A percentile compares a stretch with the other conserved stretches of the same genome.
These are phyloP conservation scores for Kuschelorhynchus macadamiae DNA, from an alignment of 2,888 invertebrate genomes.

Conservation along the genomic window DNA sequence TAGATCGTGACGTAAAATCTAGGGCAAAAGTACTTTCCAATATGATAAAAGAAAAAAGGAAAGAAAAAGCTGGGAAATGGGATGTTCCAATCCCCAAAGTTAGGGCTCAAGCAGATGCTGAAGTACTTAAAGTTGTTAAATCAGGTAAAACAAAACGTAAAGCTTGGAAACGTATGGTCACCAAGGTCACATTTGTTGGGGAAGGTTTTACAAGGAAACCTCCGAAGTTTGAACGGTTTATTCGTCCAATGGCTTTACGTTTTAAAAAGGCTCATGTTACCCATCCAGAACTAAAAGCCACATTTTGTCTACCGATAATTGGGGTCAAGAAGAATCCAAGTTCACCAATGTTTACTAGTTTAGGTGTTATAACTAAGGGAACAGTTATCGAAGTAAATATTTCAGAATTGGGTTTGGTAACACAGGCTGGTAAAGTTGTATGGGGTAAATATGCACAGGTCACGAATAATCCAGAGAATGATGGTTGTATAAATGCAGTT, in stretches of 20 bases:
- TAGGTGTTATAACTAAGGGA: constrained; percentile 99
- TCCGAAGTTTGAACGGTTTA: constrained; percentile 98
- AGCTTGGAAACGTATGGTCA: constrained; percentile 99
- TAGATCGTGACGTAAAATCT: constrained; percentile 96
- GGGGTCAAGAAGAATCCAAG: constrained; percentile 99
- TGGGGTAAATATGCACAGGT: constrained; percentile 99
- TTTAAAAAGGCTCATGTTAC: constrained; percentile 99
- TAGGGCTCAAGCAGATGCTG: constrained; percentile 94
- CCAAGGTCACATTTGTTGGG: constrained; percentile 97
- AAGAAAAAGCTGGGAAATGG: constrained; percentile 99
- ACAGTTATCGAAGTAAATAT: constrained; percentile 98
- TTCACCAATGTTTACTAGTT: constrained; percentile 95
- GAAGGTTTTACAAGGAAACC: constrained; percentile 99
- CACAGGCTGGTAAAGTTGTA: constrained; percentile 98
- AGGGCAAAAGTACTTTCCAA: constrained; percentile 97
- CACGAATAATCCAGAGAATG: constrained; percentile 99
- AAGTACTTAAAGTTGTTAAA: constrained; percentile 94
- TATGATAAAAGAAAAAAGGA: constrained; percentile 99
- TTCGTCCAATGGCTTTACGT: constrained; percentile 95
- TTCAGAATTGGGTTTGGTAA: constrained; percentile 97
- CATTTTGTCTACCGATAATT: constrained; percentile 96
- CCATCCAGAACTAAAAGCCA: constrained; percentile 98
- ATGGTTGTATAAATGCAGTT: constrained; percentile 99
- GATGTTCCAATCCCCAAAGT: constrained; percentile 99
- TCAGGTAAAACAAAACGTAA: constrained; percentile 94